Conservation (phyloP, 1,140 invertebrate genomes). For the Ptiloglossa arizonensis region DNA sequence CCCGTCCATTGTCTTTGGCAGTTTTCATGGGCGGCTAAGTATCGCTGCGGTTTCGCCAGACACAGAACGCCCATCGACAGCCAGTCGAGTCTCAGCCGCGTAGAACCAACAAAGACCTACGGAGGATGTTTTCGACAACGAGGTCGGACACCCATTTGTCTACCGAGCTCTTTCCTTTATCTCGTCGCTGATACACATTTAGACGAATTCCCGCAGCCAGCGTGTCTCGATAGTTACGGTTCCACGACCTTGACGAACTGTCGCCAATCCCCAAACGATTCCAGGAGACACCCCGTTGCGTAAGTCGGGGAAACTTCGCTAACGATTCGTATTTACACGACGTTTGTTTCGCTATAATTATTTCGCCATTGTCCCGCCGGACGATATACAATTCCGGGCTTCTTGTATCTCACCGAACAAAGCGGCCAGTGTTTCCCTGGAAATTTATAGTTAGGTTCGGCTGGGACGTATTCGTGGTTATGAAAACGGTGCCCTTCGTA, state of each 20-base stretch:
- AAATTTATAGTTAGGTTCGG: no score
- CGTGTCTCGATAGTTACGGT: no score
- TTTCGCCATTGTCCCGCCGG: background rate
- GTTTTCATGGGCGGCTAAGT: slow-evolving; percentile 10
- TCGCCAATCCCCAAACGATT: background rate
- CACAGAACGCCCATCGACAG: slow-evolving; percentile 1
- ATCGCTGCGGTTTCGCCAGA: slow-evolving; percentile 21
- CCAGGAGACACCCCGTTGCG: background rate
- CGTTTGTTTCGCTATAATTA: no score
- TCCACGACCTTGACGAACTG: background rate
- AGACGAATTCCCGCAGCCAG: background rate
- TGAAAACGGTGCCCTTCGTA: no score
- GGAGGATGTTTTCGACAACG: background rate
- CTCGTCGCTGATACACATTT: background rate
- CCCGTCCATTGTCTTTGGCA: slow-evolving; percentile 20
- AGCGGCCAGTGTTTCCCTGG: no score
- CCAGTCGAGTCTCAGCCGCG: slow-evolving; percentile 1
- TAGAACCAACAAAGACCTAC: background rate
- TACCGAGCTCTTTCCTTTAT: background rate
- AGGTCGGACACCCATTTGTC: background rate
- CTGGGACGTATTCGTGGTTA: no score
- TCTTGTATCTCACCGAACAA: no score
- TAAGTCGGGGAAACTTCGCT: background rate
- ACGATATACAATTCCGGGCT: no score
- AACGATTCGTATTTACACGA: background rate